These are phyloP conservation scores for Rutilus rutilus DNA, from an alignment of 2,113 vertebrate species.

Conservation along the genomic window DNA sequence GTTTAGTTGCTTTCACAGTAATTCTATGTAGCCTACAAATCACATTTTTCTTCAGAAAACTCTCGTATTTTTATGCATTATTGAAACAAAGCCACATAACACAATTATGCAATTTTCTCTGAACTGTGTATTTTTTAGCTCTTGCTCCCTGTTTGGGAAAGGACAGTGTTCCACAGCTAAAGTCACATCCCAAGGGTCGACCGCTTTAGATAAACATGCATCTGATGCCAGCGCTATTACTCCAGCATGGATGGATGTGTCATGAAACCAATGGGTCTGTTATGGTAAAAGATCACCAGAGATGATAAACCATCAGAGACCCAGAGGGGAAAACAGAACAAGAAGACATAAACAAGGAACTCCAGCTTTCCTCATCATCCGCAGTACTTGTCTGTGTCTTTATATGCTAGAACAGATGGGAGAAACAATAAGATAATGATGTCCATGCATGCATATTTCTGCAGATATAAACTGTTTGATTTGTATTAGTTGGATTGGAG, in stretches of 20 bases:
- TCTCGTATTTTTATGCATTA: background rate
- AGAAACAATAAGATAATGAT: background rate
- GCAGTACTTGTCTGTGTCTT: background rate
- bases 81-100: background rate
- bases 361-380: background rate
- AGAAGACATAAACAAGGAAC: background rate
- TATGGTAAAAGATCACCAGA: slow-evolving; percentile 65
- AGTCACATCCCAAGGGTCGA: slow-evolving; percentile 54
- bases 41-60: background rate
- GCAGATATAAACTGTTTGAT: background rate
- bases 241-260: slow-evolving; percentile 62
- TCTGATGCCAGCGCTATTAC: slow-evolving; percentile 32
- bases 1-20: background rate
- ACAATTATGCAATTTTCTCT: background rate
- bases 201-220: slow-evolving; percentile 62
- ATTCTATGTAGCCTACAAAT: background rate
- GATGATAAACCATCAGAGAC: slow-evolving; percentile 40
- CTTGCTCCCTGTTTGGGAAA: slow-evolving; percentile 35
- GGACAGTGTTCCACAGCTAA: background rate
- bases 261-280: slow-evolving; percentile 69
- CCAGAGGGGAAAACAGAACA: background rate
- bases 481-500: background rate
- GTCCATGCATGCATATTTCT: background rate
- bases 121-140: slow-evolving; percentile 16
- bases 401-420: slow-evolving; percentile 5